Conservation (phyloP, 2,113 vertebrate genomes). For the Myotis brandtii region DNA sequence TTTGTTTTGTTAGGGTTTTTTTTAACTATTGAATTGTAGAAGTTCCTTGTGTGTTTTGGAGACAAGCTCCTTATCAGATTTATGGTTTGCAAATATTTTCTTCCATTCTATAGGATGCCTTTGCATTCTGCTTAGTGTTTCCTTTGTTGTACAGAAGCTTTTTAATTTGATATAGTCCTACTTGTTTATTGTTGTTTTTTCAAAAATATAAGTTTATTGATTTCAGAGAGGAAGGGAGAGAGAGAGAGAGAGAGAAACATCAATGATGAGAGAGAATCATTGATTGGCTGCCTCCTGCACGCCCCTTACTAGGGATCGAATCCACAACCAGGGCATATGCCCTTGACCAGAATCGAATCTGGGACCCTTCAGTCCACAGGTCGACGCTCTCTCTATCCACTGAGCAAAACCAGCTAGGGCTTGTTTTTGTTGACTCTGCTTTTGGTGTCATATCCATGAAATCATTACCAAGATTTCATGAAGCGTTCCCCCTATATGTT, state of each 20-base stretch:
- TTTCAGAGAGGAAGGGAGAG: no score
- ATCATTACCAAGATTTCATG: neutral
- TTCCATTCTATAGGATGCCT: neutral
- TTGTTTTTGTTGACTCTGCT: neutral
- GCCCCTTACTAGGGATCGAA: no score
- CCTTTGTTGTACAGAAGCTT: neutral
- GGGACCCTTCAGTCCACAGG: no score
- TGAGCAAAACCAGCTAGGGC: no score
- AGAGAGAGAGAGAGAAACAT: no score
- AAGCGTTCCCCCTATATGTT: neutral
- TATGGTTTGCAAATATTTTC: neutral
- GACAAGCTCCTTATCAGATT: neutral
- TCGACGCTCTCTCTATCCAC: no score
- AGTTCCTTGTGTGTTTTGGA: neutral
- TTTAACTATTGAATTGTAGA: neutral
- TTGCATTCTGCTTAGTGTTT: neutral
- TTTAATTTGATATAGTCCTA: neutral
- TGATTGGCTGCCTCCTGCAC: no score
- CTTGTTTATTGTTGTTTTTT: neutral
- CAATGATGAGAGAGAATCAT: no score
- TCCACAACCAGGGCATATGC: no score
- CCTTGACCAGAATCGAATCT: no score
- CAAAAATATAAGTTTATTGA: no score
- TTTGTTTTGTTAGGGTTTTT: neutral
- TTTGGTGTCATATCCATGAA: neutral